phyloP scores from a whole-genome alignment of 2,113 vertebrate species.

The Salminus brasiliensis region DNA sequence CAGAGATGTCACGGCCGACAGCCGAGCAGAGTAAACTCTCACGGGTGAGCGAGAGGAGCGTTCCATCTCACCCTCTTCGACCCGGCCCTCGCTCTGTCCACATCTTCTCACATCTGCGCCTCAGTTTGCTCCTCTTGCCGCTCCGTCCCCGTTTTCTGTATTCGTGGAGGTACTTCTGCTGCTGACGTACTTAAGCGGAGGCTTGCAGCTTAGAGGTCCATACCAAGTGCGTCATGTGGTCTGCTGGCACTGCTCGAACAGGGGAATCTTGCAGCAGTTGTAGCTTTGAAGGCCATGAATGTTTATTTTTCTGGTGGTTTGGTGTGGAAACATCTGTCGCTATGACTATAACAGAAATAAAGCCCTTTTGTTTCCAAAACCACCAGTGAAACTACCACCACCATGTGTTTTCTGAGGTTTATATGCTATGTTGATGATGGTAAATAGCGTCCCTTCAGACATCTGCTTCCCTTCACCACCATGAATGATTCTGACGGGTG shows the following conservation, averaged over 20 bases:
- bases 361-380: no score
- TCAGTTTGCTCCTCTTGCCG: no score
- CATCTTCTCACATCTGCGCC: neutral
- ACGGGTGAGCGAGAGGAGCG: constrained; percentile 12
- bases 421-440: no score
- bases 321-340: no score
- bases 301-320: no score
- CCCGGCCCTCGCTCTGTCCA: constrained; percentile 20
- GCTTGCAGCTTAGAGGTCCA: neutral
- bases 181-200: neutral
- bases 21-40: constrained; percentile 33
- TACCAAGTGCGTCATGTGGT: neutral
- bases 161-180: neutral
- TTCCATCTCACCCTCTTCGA: constrained; percentile 15
- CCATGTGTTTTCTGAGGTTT: no score
- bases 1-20: constrained; percentile 42
- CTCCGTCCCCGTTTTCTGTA: constrained; percentile 2
- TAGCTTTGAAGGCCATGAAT: neutral
- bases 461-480: no score
- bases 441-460: no score
- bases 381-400: no score
- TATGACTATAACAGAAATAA: no score
- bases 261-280: neutral
- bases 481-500: no score
- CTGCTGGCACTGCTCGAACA: neutral